A percentile compares a stretch with the other conserved stretches of the same genome.
Evolutionary conservation across 2,797 vertebrate genomes (phyloP).

Genomic region (Sebastes taczanowskii): DNA sequence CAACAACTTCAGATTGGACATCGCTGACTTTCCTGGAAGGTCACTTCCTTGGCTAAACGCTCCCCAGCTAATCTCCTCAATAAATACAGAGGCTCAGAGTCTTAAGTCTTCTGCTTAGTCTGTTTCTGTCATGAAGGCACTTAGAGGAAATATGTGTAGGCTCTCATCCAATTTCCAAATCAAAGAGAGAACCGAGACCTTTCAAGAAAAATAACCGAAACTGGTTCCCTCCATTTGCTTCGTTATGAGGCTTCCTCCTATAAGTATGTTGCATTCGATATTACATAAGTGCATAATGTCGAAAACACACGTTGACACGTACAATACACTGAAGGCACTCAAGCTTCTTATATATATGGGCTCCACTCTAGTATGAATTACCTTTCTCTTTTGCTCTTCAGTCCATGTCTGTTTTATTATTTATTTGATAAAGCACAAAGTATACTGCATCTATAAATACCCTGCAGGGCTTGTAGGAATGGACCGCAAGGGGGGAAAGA

Average conservation of each 20-base stretch:
- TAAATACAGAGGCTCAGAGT: conserved; percentile 34
- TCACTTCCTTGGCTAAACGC: conserved; percentile 34
- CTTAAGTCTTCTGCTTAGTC: conserved; percentile 40
- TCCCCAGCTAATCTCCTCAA: conserved; percentile 36
- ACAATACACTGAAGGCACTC: conserved; percentile 63
- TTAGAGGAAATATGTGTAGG: conserved; percentile 49
- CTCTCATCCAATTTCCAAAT: conserved; percentile 49
- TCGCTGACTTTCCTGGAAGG: conserved; percentile 29
- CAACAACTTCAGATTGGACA: neutral
- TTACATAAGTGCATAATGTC: conserved; percentile 67
- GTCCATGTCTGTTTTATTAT: conserved; percentile 79
- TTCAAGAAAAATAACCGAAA: conserved; percentile 32
- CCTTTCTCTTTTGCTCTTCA: conserved; percentile 69
- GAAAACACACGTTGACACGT: conserved; percentile 56
- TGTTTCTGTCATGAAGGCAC: conserved; percentile 52
- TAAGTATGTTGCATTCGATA: conserved; percentile 43
- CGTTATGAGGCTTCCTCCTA: conserved; percentile 26
- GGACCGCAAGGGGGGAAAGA: conserved; percentile 32
- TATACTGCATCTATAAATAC: conserved; percentile 78
- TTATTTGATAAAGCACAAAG: conserved; percentile 77
- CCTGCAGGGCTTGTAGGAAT: conserved; percentile 55
- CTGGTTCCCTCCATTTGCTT: conserved; percentile 36
- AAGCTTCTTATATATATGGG: conserved; percentile 68
- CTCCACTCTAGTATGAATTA: conserved; percentile 75
- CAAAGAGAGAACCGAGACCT: conserved; percentile 28